A percentile compares a stretch with the other conserved stretches of the same genome.
Evolutionary conservation across 2,797 vertebrate species (phyloP).

Genomic region (Amphiprion clarkii): DNA sequence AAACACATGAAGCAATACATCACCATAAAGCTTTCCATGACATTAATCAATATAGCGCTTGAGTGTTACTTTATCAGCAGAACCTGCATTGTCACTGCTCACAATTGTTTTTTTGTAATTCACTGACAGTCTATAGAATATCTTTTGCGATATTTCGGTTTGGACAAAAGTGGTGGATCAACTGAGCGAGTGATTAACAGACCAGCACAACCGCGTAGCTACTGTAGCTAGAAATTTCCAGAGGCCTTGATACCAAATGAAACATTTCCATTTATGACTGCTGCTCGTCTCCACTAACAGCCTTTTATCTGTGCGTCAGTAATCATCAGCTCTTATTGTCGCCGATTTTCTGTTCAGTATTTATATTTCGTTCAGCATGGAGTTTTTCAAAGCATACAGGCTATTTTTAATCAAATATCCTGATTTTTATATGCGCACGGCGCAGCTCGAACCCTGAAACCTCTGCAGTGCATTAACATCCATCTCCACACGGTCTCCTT

Average conservation of each 20-base stretch:
- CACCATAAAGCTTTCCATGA: not conserved
- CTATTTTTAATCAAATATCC: constrained; percentile 1
- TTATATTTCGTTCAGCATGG: not conserved
- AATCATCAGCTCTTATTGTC: constrained; percentile 16
- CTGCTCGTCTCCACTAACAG: constrained; percentile 15
- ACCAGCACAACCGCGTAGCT: not conserved
- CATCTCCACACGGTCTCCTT: not conserved
- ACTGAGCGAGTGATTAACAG: not conserved
- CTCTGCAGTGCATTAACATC: constrained; percentile 19
- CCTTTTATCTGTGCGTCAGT: constrained; percentile 11
- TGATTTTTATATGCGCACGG: constrained; percentile 21
- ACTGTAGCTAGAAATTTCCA: constrained; percentile 5
- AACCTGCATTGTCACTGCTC: not conserved
- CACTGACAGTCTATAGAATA: not conserved
- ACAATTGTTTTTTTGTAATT: constrained; percentile 10
- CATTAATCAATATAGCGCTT: not conserved
- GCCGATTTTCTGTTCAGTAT: not conserved
- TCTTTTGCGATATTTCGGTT: not conserved
- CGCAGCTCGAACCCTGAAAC: constrained; percentile 2
- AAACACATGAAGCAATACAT: not conserved
- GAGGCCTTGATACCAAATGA: constrained; percentile 6
- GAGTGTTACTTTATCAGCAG: not conserved
- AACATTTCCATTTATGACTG: not conserved
- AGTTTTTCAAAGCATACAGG: constrained; percentile 3
- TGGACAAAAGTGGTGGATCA: not conserved